Evolutionary conservation across 2,797 vertebrate genomes (phyloP), one percentile per base, ranked within the genome.

Genomic region (Cirrhinus molitorella): DNA sequence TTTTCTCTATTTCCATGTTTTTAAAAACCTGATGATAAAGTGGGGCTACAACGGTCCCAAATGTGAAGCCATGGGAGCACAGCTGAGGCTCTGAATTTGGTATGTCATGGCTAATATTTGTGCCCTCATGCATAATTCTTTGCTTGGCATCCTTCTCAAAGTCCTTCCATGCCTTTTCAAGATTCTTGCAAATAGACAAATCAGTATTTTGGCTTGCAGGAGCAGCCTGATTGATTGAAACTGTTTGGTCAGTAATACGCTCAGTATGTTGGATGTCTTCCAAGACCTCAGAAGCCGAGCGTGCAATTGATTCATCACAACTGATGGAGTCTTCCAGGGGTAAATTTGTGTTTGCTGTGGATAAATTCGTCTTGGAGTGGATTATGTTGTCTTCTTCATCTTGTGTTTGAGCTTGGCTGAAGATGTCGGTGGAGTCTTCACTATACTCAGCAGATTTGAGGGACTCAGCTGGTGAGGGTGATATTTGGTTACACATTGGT

Each of bases 1-100:
- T 84, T 81, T 73, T 91, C 82, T 92, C 88, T 82, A 67, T 83
- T 88, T 87, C 87, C 71, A 61, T 85, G 85, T 81, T 89, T 81
- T 88, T 79, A 84, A 91, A 93, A 83, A 89, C 88, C 84, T 94
- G 92, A 80, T 88, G 89, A 76, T 94, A 94, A 85, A 93, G 87
- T 0, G 93, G 92, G 63, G 93, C 92, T 49, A 93, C 88, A 88
- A 93, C 90, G 1, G 89, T 94, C 34, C 90, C 91, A 88, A 94
- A 95, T 13, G 87, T 90, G 79, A 92, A 89, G 57, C 59, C 65
- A 21, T 63, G 73, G 19, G 47, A 67, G 37, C 28, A 49, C 0
- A 65, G 17, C 45, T 68, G 65, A 67, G 40, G 5, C 21, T 34
- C 63, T 80, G 80, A 63, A 25, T 79, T 53, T 76, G 40, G 14